phyloP scores from a whole-genome alignment of 1,140 invertebrate genomes.

The Halotydeus destructor region DNA sequence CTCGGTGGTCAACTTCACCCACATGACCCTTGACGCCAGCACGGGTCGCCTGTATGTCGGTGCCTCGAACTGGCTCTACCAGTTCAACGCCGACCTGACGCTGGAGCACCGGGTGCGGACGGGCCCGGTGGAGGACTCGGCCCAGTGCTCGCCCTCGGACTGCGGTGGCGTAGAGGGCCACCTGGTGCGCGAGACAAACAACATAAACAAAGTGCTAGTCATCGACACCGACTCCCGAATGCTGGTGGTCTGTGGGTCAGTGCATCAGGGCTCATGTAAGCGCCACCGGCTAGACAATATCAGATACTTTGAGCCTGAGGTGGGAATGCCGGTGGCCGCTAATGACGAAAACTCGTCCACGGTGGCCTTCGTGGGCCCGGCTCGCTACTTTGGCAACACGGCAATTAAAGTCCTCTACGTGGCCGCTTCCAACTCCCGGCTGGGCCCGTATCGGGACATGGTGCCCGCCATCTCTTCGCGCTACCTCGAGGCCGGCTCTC shows the following conservation, averaged over 20 bases:
- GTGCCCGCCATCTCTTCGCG: constrained; percentile 78
- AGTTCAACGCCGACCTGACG: constrained; percentile 45
- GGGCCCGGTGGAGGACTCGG: constrained; percentile 61
- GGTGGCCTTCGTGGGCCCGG: constrained; percentile 78
- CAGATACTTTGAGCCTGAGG: constrained; percentile 44
- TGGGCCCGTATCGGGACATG: constrained; percentile 69
- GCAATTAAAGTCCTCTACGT: constrained; percentile 56
- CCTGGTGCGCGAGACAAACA: constrained; percentile 43
- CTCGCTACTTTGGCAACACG: constrained; percentile 44
- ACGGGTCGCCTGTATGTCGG: constrained; percentile 47
- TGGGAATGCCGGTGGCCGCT: constrained; percentile 60
- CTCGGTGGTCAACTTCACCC: constrained; percentile 26
- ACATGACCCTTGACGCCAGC: constrained; percentile 37
- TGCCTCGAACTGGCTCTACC: constrained; percentile 58
- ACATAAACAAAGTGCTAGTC: constrained; percentile 75
- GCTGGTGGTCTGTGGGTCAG: constrained; percentile 67
- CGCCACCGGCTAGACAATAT: constrained; percentile 66
- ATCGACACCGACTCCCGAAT: constrained; percentile 55
- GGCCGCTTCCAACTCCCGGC: constrained; percentile 76
- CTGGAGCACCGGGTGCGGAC: constrained; percentile 40
- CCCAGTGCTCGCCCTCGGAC: constrained; percentile 61
- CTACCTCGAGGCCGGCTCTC: constrained; percentile 45
- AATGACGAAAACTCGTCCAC: constrained; percentile 77
- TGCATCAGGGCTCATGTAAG: constrained; percentile 64
- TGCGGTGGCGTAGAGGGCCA: constrained; percentile 30